Base-by-base conservation (phyloP, 2,113 vertebrate genomes). In the Ceyx cyanopectus region DNA sequence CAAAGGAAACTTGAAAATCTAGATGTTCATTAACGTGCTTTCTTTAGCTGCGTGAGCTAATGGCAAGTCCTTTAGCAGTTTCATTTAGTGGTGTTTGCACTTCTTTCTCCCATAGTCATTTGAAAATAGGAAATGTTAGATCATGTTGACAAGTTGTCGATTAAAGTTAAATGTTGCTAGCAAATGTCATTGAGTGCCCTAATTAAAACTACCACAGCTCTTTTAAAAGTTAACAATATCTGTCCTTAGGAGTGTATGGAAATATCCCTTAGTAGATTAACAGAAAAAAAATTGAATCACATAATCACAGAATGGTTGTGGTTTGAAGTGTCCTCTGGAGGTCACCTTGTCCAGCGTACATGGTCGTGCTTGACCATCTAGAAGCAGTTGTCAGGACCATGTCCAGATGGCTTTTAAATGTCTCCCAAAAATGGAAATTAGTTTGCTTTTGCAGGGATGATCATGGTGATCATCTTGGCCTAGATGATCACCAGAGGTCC, bases 121-220 rank as follows among this genome's bases (percentile, higher is more conserved):
- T 97, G 58, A 96, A 92, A 94, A 91, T 74, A 85, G 72, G 80
- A 94, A 96, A 91, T 92, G 73, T 95, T 96, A 96, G 77, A 94
- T 93, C 85, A 95, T 87, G 91, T 81, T 79, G 85, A 92, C 87
- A 97, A 90, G 93, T 94, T 61, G 66, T 95, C 69, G 7, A 83
- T 97, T 95, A 77, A 20, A 90, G 58, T 88, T 96, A 96, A 97
- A 95, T 96, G 75, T 94, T 96, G 92, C 90, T 76, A 96, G 76
- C 53, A 94, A 80, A 73, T 93, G 30, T 61, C 40, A 75, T 78
- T 89, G 75, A 94, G 45, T 94, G 27, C 45, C 50, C 89, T 96
- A 91, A 96, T 95, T 97, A 96, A 97, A 97, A 94, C 79, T 92
- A 89, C 90, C 79, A 63, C 48, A 77, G 72, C 66, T 96, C 67